phyloP scores from a whole-genome alignment of 2,797 vertebrate genomes.

The Aselliscus stoliczkanus region DNA sequence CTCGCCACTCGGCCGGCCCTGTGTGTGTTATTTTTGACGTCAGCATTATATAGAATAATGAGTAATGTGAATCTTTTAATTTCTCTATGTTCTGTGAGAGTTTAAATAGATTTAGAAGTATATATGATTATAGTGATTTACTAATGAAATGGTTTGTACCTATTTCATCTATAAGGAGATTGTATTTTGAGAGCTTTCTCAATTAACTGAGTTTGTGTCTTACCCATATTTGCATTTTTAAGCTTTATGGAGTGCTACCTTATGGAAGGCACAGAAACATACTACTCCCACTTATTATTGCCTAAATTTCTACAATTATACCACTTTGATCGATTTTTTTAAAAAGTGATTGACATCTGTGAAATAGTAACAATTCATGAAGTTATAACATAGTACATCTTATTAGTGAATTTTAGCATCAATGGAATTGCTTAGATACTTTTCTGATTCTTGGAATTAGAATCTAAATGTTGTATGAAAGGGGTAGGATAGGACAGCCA shows the following conservation, averaged over 20 bases:
- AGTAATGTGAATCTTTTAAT: background rate
- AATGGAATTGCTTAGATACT: background rate
- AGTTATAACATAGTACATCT: background rate
- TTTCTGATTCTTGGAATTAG: background rate
- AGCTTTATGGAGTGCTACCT: background rate
- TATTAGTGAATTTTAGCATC: background rate
- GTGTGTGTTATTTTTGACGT: background rate
- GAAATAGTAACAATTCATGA: background rate
- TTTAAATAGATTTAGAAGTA: background rate
- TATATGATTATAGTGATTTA: background rate
- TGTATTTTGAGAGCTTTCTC: background rate
- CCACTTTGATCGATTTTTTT: background rate
- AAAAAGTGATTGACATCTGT: background rate
- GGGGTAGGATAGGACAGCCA: background rate
- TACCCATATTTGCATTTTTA: background rate
- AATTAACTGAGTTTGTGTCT: background rate
- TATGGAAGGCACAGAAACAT: background rate
- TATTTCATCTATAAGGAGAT: background rate
- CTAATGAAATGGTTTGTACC: background rate
- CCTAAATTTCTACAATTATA: background rate
- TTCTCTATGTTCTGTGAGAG: background rate
- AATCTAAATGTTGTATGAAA: background rate
- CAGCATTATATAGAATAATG: background rate
- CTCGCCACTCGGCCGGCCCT: too few species aligned
- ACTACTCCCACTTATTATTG: background rate